These are phyloP conservation scores for Apostichopus leukothele DNA, from an alignment of 53 echinoderm and acorn worm genomes.

Conservation along the genomic window DNA sequence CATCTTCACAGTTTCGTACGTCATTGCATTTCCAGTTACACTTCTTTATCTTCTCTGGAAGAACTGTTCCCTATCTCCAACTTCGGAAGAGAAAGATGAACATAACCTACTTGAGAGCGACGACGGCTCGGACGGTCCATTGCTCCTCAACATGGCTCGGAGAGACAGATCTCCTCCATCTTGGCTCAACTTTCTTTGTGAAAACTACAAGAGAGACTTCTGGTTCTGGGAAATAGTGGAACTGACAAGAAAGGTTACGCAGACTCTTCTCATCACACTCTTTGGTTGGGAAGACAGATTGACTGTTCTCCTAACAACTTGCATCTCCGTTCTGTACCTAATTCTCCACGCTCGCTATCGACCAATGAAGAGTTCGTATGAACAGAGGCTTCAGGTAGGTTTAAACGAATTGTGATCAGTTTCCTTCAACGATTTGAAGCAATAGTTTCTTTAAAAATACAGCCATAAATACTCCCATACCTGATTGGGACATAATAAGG, in stretches of 20 bases:
- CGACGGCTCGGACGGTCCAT: background rate
- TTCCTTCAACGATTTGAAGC: no score
- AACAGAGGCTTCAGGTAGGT: slow-evolving; percentile 12
- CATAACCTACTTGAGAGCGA: background rate
- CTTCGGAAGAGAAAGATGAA: no score
- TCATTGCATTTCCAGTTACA: slow-evolving; percentile 56
- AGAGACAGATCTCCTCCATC: background rate
- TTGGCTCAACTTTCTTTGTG: slow-evolving; percentile 1
- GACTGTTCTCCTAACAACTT: background rate
- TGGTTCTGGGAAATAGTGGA: slow-evolving; percentile 43
- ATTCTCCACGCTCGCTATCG: background rate
- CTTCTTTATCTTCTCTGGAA: slow-evolving; percentile 49
- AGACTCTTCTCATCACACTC: background rate
- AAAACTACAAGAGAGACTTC: slow-evolving; percentile 22
- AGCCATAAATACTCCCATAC: no score
- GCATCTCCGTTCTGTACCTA: slow-evolving; percentile 1
- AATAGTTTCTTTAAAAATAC: no score
- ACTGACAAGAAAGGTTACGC: background rate
- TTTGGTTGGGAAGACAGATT: slow-evolving; percentile 25
- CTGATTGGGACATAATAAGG: no score
- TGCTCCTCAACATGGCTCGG: background rate
- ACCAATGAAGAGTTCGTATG: slow-evolving; percentile 5
- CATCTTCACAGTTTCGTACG: slow-evolving; percentile 37
- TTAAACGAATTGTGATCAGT: no score
- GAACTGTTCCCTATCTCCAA: background rate